Conservation (phyloP, 2,797 vertebrate species). For the Bryconaethiops microstoma region DNA sequence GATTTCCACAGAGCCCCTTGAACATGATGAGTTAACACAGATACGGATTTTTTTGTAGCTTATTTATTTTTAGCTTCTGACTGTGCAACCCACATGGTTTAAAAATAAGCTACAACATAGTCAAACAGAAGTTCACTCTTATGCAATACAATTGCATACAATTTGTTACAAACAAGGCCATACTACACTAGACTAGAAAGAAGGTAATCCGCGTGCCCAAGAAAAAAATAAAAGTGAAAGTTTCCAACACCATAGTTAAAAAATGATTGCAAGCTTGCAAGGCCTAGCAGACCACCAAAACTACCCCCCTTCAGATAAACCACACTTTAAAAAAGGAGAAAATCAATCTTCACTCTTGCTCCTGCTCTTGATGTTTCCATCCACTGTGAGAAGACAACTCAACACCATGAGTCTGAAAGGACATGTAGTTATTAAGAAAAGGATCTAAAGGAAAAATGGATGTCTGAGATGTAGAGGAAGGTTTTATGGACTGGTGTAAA, state of each 20-base stretch:
- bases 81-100: background rate
- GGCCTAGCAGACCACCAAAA: too few species aligned
- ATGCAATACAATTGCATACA: background rate
- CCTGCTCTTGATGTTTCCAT: too few species aligned
- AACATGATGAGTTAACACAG: constrained; percentile 31
- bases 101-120: background rate
- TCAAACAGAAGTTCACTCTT: background rate
- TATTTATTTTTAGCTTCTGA: background rate
- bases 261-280: too few species aligned
- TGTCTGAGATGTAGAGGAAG: background rate
- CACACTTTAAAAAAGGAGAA: too few species aligned
- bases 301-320: too few species aligned
- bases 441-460: background rate
- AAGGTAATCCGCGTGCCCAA: too few species aligned
- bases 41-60: background rate
- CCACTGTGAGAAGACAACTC: background rate
- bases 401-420: background rate
- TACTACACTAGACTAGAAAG: too few species aligned
- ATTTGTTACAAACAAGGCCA: too few species aligned
- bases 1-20: constrained; percentile 55
- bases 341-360: too few species aligned
- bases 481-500: too few species aligned
- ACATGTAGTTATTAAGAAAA: background rate
- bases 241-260: too few species aligned
- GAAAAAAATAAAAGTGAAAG: too few species aligned